These are phyloP conservation scores for Danaus chrysippus DNA, from an alignment of 2,888 invertebrate genomes.

Conservation along the genomic window DNA sequence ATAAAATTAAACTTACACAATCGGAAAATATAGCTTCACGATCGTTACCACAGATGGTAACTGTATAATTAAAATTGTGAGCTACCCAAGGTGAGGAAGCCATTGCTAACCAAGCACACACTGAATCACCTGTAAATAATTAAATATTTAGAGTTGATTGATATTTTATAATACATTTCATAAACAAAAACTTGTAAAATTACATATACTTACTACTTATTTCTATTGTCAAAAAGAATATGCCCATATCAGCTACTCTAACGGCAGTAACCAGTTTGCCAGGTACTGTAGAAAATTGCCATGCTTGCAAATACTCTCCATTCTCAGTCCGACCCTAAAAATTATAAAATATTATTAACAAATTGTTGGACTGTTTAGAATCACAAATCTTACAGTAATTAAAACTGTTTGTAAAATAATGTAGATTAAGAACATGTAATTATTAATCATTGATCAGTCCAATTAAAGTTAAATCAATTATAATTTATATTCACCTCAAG, in stretches of 20 bases:
- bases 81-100: slow-evolving; percentile 66
- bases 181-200: background rate
- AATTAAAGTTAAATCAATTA: background rate
- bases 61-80: slow-evolving; percentile 61
- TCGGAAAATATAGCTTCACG: slow-evolving; percentile 73
- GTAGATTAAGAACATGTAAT: too few relatives aligned
- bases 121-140: slow-evolving; percentile 48
- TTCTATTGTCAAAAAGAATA: slow-evolving; percentile 71
- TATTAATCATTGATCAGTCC: too few relatives aligned
- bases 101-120: slow-evolving; percentile 67
- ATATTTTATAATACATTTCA: background rate
- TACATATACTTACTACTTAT: slow-evolving; percentile 53
- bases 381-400: background rate
- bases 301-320: slow-evolving; percentile 69
- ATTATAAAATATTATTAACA: slow-evolving; percentile 13
- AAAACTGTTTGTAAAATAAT: too few relatives aligned
- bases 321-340: slow-evolving; percentile 64
- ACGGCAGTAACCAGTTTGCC: slow-evolving; percentile 67
- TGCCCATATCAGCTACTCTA: slow-evolving; percentile 67
- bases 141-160: slow-evolving; percentile 7
- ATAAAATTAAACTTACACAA: slow-evolving; percentile 50
- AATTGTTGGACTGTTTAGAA: background rate
- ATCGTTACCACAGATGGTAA: slow-evolving; percentile 70
- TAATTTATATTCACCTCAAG: slow-evolving; percentile 58
- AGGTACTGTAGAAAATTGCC: slow-evolving; percentile 67